These are phyloP conservation scores for Gallinago paraguaiae DNA, from an alignment of 2,113 vertebrate species.

Conservation along the genomic window DNA sequence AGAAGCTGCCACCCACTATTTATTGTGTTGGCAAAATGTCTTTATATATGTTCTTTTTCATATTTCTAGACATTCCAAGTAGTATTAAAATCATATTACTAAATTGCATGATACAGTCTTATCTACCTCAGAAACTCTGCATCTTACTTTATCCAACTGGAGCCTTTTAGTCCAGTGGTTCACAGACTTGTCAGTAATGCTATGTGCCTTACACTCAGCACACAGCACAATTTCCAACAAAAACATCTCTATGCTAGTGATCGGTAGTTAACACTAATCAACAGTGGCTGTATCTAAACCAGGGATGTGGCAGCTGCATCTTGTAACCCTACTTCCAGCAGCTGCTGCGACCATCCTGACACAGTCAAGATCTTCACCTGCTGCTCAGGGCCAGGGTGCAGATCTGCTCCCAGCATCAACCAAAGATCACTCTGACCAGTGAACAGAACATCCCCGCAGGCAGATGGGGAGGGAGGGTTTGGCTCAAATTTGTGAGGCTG, in stretches of 20 bases:
- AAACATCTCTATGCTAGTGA: background rate
- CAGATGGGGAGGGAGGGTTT: background rate
- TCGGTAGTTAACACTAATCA: fast-evolving
- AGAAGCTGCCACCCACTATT: background rate
- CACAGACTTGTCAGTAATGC: background rate
- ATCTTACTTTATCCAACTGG: background rate
- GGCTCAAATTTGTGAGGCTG: background rate
- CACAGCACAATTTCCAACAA: background rate
- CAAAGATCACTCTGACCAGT: background rate
- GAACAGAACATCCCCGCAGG: fast-evolving
- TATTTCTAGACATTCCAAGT: background rate
- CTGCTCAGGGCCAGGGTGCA: background rate
- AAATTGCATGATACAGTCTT: background rate
- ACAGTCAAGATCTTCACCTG: background rate
- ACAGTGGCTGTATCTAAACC: background rate
- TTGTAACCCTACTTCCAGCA: background rate
- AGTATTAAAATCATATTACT: background rate
- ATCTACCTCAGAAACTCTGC: background rate
- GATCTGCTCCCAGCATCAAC: background rate
- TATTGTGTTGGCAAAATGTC: background rate
- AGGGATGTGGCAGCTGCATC: background rate
- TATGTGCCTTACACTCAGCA: too few species aligned
- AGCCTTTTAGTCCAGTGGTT: background rate
- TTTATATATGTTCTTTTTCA: background rate
- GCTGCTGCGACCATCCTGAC: background rate